Base-by-base conservation (phyloP, 2,888 invertebrate species). In the Mesodorylaimus sp. region DNA sequence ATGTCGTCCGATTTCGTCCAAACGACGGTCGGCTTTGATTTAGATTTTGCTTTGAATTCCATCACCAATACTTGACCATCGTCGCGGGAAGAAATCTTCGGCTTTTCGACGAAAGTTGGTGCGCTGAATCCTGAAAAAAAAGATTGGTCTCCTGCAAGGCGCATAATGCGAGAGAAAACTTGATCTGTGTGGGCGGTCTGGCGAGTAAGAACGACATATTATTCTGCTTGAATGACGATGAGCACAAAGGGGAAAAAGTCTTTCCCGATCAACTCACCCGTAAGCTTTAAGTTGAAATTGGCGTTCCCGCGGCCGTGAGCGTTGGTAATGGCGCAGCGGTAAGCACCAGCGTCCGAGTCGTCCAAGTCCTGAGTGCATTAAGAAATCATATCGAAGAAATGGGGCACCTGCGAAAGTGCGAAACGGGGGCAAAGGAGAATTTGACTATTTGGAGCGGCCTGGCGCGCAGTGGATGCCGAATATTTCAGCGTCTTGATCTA, bases 11-110 rank as follows among this genome's bases (percentile, higher is more conserved):
- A 91, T 65, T 87, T 78, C 74, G 80, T 87, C 97, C 97, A 97
- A 58, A 82, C 83, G 54, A 93, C 85, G 59, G 79, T 80, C 49
- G 95, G 93, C 71, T 84, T 86, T 58, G 93, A 89, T 73, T 87
- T 88, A 39, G 93, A 91, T 71, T 68, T 70, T 54, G 83, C 83
- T 62, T 79, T 79, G 75, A 93, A 93, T 72, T 88, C 85, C 85
- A 95, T 88, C 56, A 88, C 84, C 66, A 95, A 88, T 61, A 91
- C 78, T 61, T 91, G 91, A 61, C 91, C 93, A 66, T 82, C 86
- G 71, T 89, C 88, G 73, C 93, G 88, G 68, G 95, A 95, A 75
- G 91, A 88, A 73, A 97, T 97, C 73, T 86, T 81, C 58, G 97
- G 97, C 76, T 95, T 95, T 75, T 91, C 91, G 67, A 89, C 79